Evolutionary conservation across 2,113 vertebrate genomes (phyloP), one percentile per base, ranked within the genome.

Genomic region (Nothocercus nigrocapillus): DNA sequence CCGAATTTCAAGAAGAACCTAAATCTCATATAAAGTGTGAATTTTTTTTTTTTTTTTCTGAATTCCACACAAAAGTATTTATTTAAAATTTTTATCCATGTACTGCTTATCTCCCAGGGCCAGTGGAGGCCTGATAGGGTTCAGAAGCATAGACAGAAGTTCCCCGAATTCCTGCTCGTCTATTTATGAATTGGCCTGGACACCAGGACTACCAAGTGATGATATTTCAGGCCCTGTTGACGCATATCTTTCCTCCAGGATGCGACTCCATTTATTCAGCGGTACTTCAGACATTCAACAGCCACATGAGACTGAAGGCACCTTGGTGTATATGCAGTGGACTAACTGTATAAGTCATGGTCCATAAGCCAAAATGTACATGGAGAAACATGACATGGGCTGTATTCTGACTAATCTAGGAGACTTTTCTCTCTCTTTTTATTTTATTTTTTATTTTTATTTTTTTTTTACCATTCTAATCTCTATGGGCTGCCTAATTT

Each of bases 271-370:
- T 30, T 51, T 34, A 30, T 15, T 85, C 2, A 0, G 7, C 53
- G 17, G 15, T 42, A 63, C 36, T 90, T 82, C 30, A 68, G 30
- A 58, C 17, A 17, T 56, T 56, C 54, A 73, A 78, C 2, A 5
- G 16, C 22, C 32, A 22, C 18, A n/a, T 9, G 15, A 73, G 19
- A 22, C 34, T 36, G 4, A 8, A 45, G 8, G 22, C 18, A 51
- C 30, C 18, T 49, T 0, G 0, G 2, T 40, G 28, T 32, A 8
- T 14, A 21, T 32, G 7, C 36, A 62, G 14, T 62, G 38, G 2
- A 40, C 8, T 51, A n/a, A 17, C 30, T 42, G 11, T 49, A n/a
- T 45, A 38, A 56, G 1, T 27, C 18, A 8, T 22, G 34, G 32
- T 40, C 9, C 51, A 2, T 27, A 68, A 34, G 2, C 6, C 24